These are phyloP conservation scores for Cebidichthys violaceus DNA, from an alignment of 2,113 vertebrate genomes.

Conservation along the genomic window DNA sequence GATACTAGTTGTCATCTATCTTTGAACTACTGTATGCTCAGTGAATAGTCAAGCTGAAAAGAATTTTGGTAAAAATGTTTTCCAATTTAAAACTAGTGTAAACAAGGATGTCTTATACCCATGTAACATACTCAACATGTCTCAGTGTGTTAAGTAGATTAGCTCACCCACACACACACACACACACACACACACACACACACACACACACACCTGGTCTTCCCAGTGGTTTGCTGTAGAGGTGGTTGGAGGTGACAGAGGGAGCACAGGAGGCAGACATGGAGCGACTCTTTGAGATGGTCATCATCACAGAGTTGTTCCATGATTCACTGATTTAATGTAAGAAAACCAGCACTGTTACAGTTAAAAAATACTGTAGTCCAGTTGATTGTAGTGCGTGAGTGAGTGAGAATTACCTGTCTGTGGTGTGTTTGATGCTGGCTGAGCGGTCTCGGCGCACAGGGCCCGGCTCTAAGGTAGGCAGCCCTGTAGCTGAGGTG, in stretches of 20 bases:
- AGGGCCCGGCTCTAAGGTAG: slow-evolving; percentile 92
- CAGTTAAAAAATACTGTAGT: neutral
- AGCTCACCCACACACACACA: slow-evolving; percentile 22
- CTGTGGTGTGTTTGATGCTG: slow-evolving; percentile 89
- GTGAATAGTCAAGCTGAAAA: neutral
- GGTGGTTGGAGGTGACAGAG: slow-evolving; percentile 86
- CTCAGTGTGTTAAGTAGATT: neutral
- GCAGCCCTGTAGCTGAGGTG: slow-evolving; percentile 93
- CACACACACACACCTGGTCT: slow-evolving; percentile 83
- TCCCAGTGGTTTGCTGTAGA: slow-evolving; percentile 88
- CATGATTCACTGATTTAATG: slow-evolving; percentile 83
- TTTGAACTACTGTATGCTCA: neutral
- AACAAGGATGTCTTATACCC: neutral
- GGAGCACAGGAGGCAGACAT: slow-evolving; percentile 89
- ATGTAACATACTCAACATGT: neutral
- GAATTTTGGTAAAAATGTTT: neutral
- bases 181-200: slow-evolving; percentile 55
- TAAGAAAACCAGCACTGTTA: slow-evolving; percentile 6
- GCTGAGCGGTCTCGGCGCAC: slow-evolving; percentile 90
- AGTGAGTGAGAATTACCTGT: slow-evolving; percentile 79
- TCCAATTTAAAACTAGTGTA: neutral
- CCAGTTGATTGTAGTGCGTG: neutral
- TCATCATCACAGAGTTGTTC: slow-evolving; percentile 88
- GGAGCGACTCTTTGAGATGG: slow-evolving; percentile 91
- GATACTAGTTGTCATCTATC: neutral